A percentile compares a stretch with the other conserved stretches of the same genome.
Conservation (phyloP, 37 sponge, comb jelly and placozoan genomes). For the Dysidea cf. avara region DNA sequence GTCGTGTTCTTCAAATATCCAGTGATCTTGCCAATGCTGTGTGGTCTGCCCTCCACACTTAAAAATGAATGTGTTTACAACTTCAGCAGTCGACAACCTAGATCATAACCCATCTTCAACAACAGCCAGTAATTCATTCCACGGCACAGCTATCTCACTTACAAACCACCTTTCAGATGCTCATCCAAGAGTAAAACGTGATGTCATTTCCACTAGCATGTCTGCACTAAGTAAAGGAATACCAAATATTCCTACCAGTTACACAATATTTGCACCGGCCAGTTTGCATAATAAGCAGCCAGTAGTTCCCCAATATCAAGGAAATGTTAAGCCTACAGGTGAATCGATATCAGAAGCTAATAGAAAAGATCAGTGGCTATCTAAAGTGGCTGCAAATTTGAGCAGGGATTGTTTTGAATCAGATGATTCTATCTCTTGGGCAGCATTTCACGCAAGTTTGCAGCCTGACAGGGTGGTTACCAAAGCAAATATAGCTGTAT, state of each 20-base stretch:
- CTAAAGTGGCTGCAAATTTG: too few relatives aligned
- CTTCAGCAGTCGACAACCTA: conserved; percentile 22
- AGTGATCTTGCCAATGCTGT: conserved; percentile 17
- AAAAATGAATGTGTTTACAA: not conserved
- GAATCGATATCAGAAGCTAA: too few relatives aligned
- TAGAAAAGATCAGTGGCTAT: conserved; percentile 12
- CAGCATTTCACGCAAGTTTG: conserved; percentile 17
- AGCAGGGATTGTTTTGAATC: too few relatives aligned
- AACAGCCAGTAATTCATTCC: conserved; percentile 10
- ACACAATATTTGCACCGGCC: too few relatives aligned
- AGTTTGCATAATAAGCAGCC: too few relatives aligned
- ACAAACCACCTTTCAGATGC: conserved; percentile 11
- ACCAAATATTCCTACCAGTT: too few relatives aligned
- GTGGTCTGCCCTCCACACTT: conserved; percentile 31
- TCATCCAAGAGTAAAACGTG: not conserved
- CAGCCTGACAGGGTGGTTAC: not conserved
- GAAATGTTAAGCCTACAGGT: too few relatives aligned
- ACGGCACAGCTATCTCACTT: conserved; percentile 28
- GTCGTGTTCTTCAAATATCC: conserved; percentile 24
- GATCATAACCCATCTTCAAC: conserved; percentile 26
- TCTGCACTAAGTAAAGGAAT: too few relatives aligned
- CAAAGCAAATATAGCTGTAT: conserved; percentile 5
- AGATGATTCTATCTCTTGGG: conserved; percentile 13
- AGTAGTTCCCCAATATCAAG: too few relatives aligned
- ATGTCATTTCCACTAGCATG: too few relatives aligned